Evolutionary conservation across 1,140 invertebrate species (phyloP), one percentile per base, ranked within the genome.

Genomic region (Drosophila arizonae): DNA sequence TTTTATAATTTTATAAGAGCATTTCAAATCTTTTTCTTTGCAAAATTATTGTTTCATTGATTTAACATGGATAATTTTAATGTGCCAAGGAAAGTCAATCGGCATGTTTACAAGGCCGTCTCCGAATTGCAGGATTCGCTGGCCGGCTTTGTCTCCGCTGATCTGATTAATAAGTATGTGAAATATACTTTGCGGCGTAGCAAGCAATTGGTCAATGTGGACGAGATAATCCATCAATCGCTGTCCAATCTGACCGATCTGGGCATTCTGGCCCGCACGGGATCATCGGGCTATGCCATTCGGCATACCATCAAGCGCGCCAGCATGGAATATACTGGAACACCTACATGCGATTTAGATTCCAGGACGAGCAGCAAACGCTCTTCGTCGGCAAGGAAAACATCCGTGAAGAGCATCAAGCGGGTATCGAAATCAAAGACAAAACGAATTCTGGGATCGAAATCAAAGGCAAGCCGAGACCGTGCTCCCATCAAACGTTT

Each of bases 61-160:
- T 46, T 1, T 11, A 48, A 13, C 26, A 88, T 88, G 84, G 63
- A 68, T 46, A 2, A 17, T 2, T 33, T 65, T 11, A 67, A 71
- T 1, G 28, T 75, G 1, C 62, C 68, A 0, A 72, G 73, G 9
- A 63, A 73, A 13, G 45, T 89, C 0, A 79, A 81, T 61, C 54
- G 71, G 0, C 55, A 77, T 30, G 80, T 89, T 0, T 15, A 73
- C 0, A 78, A 79, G n/a, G 80, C 82, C 0, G 6, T 89, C 1
- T 6, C 24, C 3, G 4, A 4, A 17, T 43, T 87, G 26, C 69
- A 80, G 3, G 6, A 17, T 0, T 24, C 15, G 0, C 4, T 8
- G 0, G 4, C 3, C 0, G 15, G 15, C 6, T 65, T 65, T 58
- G 26, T 68, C 0, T 2, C 26, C 9, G 21, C 26, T 3, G 21